A percentile compares a stretch with the other conserved stretches of the same genome.
Evolutionary conservation across 2,888 invertebrate species (phyloP).

Genomic region (Mesorhabditis spiculigera): DNA sequence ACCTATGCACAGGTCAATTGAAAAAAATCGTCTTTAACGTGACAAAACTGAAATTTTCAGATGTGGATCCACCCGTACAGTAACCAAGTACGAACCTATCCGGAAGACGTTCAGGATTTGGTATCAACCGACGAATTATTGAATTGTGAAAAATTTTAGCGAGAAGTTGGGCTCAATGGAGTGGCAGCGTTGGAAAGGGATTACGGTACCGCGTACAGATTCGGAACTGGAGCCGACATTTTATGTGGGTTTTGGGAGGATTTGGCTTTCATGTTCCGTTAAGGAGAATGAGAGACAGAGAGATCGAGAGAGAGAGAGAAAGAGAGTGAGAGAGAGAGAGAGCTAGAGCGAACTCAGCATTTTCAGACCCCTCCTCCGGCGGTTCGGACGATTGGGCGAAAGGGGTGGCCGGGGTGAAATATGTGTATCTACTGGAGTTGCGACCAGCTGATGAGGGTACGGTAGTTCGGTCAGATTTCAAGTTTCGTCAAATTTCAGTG

Average conservation of each 20-base stretch:
- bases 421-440: slow-evolving; percentile 56
- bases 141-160: slow-evolving; percentile 27
- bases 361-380: slow-evolving; percentile 55
- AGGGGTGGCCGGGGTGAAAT: slow-evolving; percentile 53
- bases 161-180: slow-evolving; percentile 45
- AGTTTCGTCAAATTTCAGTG: slow-evolving; percentile 22
- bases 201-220: slow-evolving; percentile 54
- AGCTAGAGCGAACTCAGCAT: neutral
- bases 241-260: slow-evolving; percentile 33
- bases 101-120: slow-evolving; percentile 53
- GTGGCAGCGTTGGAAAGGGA: slow-evolving; percentile 50
- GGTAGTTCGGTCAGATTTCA: neutral
- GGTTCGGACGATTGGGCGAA: slow-evolving; percentile 59
- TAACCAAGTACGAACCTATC: slow-evolving; percentile 44
- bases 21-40: too few relatives aligned
- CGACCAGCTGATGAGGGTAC: slow-evolving; percentile 56
- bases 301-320: neutral
- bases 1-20: slow-evolving; percentile 36
- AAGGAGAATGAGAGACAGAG: neutral
- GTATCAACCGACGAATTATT: too few relatives aligned
- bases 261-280: too few relatives aligned
- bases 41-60: slow-evolving; percentile 27
- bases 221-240: slow-evolving; percentile 58
- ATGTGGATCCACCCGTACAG: slow-evolving; percentile 58
- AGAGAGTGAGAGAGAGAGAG: neutral